Percentiles rank a stretch among this genome's conserved stretches.
Conservation (phyloP, 1,140 invertebrate genomes). For the Drosophila funebris region DNA sequence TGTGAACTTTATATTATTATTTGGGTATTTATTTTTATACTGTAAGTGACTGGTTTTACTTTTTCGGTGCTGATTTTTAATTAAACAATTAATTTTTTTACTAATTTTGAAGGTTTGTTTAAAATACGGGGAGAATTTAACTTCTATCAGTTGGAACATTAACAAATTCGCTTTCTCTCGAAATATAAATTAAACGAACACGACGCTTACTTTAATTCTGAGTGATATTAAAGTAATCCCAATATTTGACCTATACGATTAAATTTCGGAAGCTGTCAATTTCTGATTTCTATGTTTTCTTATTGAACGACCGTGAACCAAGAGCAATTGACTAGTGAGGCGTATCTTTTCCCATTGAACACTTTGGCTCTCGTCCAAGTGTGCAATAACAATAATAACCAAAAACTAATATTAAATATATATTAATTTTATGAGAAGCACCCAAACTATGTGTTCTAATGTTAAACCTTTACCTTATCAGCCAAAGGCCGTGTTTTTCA, state of each 20-base stretch:
- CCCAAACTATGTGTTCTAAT: conserved; percentile 46
- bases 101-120: background rate
- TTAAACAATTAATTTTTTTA: conserved; percentile 30
- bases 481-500: conserved; percentile 98
- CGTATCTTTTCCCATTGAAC: conserved; percentile 9
- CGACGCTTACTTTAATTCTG: background rate
- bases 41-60: conserved; percentile 32
- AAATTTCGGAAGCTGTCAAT: background rate
- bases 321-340: background rate
- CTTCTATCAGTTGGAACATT: no score
- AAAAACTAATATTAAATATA: conserved; percentile 34
- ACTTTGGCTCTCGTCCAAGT: conserved; percentile 57
- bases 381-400: conserved; percentile 32
- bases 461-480: conserved; percentile 82
- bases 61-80: conserved; percentile 28
- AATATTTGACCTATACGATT: background rate
- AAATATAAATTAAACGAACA: no score
- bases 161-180: no score
- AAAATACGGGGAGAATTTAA: background rate
- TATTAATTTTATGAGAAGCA: conserved; percentile 25
- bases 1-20: conserved; percentile 14
- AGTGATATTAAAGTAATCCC: background rate
- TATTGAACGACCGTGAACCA: conserved; percentile 50
- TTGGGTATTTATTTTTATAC: conserved; percentile 24
- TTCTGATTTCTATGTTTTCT: background rate